These are phyloP conservation scores for Tenthredo livida DNA, from an alignment of 2,888 invertebrate species.

Conservation along the genomic window DNA sequence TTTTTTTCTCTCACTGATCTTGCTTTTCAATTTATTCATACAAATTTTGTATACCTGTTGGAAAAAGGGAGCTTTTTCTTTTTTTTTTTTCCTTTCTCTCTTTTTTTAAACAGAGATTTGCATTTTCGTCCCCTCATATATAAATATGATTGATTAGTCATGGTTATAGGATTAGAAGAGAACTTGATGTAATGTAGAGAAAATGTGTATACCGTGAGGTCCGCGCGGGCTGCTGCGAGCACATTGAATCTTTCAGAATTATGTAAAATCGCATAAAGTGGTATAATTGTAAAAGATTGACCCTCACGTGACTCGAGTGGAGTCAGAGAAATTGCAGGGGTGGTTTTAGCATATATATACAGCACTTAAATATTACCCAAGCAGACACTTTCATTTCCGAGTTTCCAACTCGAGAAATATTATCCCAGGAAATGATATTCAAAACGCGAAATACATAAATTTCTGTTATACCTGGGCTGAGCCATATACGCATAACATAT, in stretches of 20 bases:
- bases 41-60: not conserved
- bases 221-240: not conserved
- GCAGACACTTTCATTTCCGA: slow-evolving; percentile 70
- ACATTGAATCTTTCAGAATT: not conserved
- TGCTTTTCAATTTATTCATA: slow-evolving; percentile 7
- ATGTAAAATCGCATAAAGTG: not conserved
- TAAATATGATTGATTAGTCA: not conserved
- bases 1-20: not conserved
- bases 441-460: slow-evolving; percentile 52
- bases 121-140: not conserved
- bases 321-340: slow-evolving; percentile 1
- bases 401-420: slow-evolving; percentile 65
- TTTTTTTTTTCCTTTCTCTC: not conserved
- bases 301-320: slow-evolving; percentile 1
- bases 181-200: not conserved
- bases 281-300: slow-evolving; percentile 13
- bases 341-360: slow-evolving; percentile 7
- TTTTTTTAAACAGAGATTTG: not conserved
- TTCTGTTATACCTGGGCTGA: slow-evolving; percentile 32
- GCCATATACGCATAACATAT: not conserved
- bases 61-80: not conserved
- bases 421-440: slow-evolving; percentile 67
- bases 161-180: not conserved
- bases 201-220: too few relatives aligned
- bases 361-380: slow-evolving; percentile 63